Conservation (phyloP, 2,888 invertebrate genomes). For the Pyralis farinalis region DNA sequence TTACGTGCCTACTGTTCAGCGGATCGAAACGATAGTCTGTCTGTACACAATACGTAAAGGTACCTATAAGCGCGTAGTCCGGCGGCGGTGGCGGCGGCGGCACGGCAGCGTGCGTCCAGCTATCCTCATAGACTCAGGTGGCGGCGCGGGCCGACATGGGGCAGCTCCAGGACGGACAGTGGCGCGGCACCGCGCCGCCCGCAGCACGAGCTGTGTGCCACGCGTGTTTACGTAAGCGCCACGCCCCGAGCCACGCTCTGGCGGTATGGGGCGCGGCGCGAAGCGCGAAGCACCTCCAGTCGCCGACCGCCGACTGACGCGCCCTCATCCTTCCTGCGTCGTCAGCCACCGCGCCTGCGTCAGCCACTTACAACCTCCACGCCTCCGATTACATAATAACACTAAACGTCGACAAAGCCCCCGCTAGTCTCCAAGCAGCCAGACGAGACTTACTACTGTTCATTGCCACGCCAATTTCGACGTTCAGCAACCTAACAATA, state of each 20-base stretch:
- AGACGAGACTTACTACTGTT: too few species aligned
- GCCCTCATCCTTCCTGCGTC: constrained; percentile 44
- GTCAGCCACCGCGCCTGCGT: constrained; percentile 58
- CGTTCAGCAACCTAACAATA: too few species aligned
- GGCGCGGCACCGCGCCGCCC: constrained; percentile 68
- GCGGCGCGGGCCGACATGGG: constrained; percentile 73
- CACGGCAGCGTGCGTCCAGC: constrained; percentile 52
- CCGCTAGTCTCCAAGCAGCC: constrained; percentile 2
- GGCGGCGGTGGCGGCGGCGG: constrained; percentile 67
- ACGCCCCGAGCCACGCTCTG: constrained; percentile 79
- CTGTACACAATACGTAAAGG: constrained; percentile 4
- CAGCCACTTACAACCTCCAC: constrained; percentile 45
- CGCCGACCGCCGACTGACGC: constrained; percentile 78
- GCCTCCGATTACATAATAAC: constrained; percentile 65
- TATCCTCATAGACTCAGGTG: constrained; percentile 65
- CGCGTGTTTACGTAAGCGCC: constrained; percentile 81
- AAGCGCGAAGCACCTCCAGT: constrained; percentile 71
- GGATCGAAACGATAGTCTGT: not conserved
- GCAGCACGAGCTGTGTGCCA: constrained; percentile 49
- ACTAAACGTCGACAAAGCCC: constrained; percentile 50
- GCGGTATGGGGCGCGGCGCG: constrained; percentile 77
- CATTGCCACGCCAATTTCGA: too few species aligned
- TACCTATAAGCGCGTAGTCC: constrained; percentile 73
- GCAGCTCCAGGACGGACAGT: constrained; percentile 72
- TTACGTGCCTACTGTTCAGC: not conserved